These are phyloP conservation scores for Dascillus cervinus DNA, from an alignment of 2,888 invertebrate species.

Conservation along the genomic window DNA sequence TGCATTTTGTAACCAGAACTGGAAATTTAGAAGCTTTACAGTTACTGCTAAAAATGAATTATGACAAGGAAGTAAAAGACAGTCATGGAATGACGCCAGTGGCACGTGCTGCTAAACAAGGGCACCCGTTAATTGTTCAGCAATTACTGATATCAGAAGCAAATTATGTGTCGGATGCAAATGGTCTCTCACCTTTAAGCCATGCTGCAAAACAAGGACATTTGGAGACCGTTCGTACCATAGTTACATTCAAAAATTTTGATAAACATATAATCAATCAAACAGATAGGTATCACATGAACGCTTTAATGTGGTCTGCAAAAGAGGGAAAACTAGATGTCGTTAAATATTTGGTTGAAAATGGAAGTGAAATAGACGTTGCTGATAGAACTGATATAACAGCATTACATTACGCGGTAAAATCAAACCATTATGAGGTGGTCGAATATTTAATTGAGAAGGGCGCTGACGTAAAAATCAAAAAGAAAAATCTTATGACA, in stretches of 20 bases:
- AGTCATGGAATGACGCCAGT: slow-evolving; percentile 12
- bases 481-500: too few relatives aligned
- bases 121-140: slow-evolving; percentile 3
- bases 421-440: slow-evolving; percentile 3
- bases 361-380: slow-evolving; percentile 4
- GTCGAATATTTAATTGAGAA: slow-evolving; percentile 5
- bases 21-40: slow-evolving; percentile 3
- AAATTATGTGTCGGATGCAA: background rate
- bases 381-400: slow-evolving; percentile 9
- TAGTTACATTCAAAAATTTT: slow-evolving; percentile 1
- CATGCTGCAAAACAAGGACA: slow-evolving; percentile 9
- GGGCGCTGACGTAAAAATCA: too few relatives aligned
- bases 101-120: slow-evolving; percentile 5
- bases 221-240: slow-evolving; percentile 2
- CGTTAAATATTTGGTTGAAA: slow-evolving; percentile 6
- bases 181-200: slow-evolving; percentile 3
- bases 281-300: slow-evolving; percentile 3
- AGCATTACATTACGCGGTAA: slow-evolving; percentile 8
- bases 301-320: slow-evolving; percentile 7
- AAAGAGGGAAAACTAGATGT: slow-evolving; percentile 7
- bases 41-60: slow-evolving; percentile 4
- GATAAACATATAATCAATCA: slow-evolving; percentile 1
- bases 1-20: slow-evolving; percentile 7
- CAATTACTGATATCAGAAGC: slow-evolving; percentile 7
- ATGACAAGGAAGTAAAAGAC: slow-evolving; percentile 6